Evolutionary conservation across 2,888 invertebrate species (phyloP), one percentile per base, ranked within the genome.

Genomic region (Entomobrya proxima): DNA sequence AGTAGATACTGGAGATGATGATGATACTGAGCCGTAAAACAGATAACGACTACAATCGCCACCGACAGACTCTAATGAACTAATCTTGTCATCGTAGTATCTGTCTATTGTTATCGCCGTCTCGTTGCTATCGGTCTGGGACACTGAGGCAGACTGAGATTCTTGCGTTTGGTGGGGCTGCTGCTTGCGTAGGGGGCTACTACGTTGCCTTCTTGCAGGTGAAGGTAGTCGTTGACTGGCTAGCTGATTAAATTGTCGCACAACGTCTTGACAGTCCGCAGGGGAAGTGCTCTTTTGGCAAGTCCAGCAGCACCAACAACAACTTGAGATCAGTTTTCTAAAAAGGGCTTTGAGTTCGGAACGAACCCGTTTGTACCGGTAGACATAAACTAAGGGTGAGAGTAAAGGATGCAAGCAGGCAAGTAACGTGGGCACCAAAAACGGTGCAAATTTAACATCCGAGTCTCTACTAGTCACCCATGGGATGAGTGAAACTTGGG

Each of bases 311-410:
- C 40, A 44, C 13, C 27, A 72, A 9, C 30, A 30, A 18, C 47
- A 40, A 11, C 35, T 67, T 50, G 85, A 86, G 85, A 80, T 69
- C 79, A 86, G 7, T 50, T 47, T 32, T 35, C 76, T 61, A 37
- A 74, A 44, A 61, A 84, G 69, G 9, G 24, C n/a, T 13, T 47
- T 79, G 44, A 79, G 61, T 40, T 87, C 87, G 7, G 30, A 47
- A 18, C 88, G 72, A 2, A 89, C 77, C n/a, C 84, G 55, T 55
- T 88, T 88, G 87, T 89, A 89, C n/a, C 89, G 84, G 77, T 89
- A 89, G 13, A 88, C 88, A 58, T 89, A 89, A 52, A 89, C 88
- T n/a, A 88, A 21, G 44, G 89, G 88, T 24, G 87, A 87, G 30
- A 89, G 80, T 0, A 89, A 61, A 9, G 89, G 88, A 44, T 89